These are phyloP conservation scores for Hestina assimilis DNA, from an alignment of 1,140 invertebrate species.

Conservation along the genomic window DNA sequence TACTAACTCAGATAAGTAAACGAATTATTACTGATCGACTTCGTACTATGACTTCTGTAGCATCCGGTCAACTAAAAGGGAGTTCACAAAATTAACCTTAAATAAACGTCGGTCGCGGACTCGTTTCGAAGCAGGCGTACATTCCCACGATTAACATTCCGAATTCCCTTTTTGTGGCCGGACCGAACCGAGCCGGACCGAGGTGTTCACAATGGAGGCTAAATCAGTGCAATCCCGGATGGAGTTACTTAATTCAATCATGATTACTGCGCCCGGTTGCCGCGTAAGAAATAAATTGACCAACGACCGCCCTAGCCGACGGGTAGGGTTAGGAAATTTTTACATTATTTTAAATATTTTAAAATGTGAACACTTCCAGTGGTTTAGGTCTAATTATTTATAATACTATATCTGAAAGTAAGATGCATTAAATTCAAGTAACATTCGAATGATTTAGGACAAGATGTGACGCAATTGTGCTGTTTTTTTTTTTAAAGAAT, in stretches of 20 bases:
- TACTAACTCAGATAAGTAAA: constrained; percentile 18
- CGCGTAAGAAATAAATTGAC: constrained; percentile 71
- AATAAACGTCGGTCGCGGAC: constrained; percentile 47
- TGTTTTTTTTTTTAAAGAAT: too few species aligned
- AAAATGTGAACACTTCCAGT: too few species aligned
- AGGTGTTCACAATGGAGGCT: constrained; percentile 41
- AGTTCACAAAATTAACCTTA: constrained; percentile 66
- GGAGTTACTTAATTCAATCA: constrained; percentile 71
- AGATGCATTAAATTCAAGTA: too few species aligned
- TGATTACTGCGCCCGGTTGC: constrained; percentile 58
- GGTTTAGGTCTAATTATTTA: too few species aligned
- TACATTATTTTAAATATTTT: constrained; percentile 2
- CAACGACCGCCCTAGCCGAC: constrained; percentile 53
- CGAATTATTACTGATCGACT: constrained; percentile 9
- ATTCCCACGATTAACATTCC: constrained; percentile 72
- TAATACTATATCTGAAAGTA: too few species aligned
- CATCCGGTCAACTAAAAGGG: constrained; percentile 32
- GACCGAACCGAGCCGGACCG: constrained; percentile 7
- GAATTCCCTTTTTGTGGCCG: constrained; percentile 51
- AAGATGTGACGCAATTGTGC: too few species aligned
- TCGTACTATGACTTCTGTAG: constrained; percentile 5
- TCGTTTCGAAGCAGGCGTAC: constrained; percentile 31
- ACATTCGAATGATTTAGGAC: too few species aligned
- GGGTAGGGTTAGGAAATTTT: constrained; percentile 26
- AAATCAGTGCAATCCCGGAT: constrained; percentile 40